Evolutionary conservation across 2,888 invertebrate genomes (phyloP), one percentile per base, ranked within the genome.

Genomic region (Apotomis turbidana): DNA sequence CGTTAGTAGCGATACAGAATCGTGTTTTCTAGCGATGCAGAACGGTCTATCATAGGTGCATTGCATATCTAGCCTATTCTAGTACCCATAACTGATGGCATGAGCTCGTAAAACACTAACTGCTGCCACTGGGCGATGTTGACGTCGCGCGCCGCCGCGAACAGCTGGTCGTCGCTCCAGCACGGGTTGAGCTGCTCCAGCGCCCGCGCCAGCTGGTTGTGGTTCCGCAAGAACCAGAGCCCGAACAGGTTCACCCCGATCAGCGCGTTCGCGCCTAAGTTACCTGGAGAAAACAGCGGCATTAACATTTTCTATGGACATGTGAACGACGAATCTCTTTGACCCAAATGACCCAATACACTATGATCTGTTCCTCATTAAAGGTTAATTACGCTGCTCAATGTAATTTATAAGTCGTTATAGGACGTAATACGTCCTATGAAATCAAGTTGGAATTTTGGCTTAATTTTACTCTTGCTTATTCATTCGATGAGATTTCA

Each of bases 111-210:
- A 85, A 94, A 97, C 0, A 96, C 95, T 27, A 97, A 95, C 78
- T 97, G 97, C 81, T 97, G 96, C 66, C 96, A 95, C 81, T 95
- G 94, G 4, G 96, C 97, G 62, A 97, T 96, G 71, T 95, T 95
- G 74, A 97, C 96, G 70, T 97, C 94, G 77, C 96, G 93, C 0
- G 97, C 91, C 85, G 96, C 96, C 86, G 96, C 96, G 90, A 95
- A 97, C 0, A 97, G 85, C 0, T 95, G 96, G 86, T 97, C 97
- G 81, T 97, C 97, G 78, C 96, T 96, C 97, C 97, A 97, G 84
- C 97, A 97, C 0, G 97, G 97, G 88, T 98, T 97, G 0, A 97
- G 90, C 44, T 94, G 90, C 0, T 94, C 91, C 61, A 98, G 88
- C 4, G 89, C 94, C 55, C 94, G 94, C 0, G 97, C 97, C 0